phyloP scores from a whole-genome alignment of 1,140 invertebrate genomes.

The Zaprionus lachaisei region DNA sequence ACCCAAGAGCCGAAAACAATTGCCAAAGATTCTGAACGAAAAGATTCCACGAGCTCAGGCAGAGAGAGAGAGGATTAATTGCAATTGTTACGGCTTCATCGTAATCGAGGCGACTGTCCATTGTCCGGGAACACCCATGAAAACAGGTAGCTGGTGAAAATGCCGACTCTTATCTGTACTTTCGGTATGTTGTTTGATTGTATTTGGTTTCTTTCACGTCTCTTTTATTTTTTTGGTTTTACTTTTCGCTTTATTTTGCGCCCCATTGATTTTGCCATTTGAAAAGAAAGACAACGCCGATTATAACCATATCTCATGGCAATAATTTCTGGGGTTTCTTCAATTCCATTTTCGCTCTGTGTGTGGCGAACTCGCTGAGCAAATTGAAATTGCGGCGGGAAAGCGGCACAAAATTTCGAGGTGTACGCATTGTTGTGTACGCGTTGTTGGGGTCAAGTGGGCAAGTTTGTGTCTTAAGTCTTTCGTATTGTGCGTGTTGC shows the following conservation, averaged over 20 bases:
- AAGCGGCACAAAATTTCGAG: slow-evolving; percentile 67
- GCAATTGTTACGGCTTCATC: slow-evolving; percentile 53
- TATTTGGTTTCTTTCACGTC: not conserved
- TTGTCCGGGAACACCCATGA: slow-evolving; percentile 23
- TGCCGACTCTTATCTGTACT: slow-evolving; percentile 34
- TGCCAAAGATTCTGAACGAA: slow-evolving; percentile 12
- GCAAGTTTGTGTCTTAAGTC: slow-evolving; percentile 77
- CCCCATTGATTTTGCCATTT: slow-evolving; percentile 52
- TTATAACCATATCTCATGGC: slow-evolving; percentile 48
- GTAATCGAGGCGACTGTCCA: slow-evolving; percentile 39
- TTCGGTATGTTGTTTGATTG: slow-evolving; percentile 20
- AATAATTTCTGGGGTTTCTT: slow-evolving; percentile 23
- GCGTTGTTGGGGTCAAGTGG: slow-evolving; percentile 68
- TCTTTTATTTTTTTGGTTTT: slow-evolving; percentile 17
- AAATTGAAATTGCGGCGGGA: slow-evolving; percentile 72
- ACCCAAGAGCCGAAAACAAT: not conserved
- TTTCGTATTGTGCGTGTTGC: slow-evolving; percentile 57
- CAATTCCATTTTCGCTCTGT: slow-evolving; percentile 26
- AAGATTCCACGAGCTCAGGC: not conserved
- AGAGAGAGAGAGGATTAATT: slow-evolving; percentile 20
- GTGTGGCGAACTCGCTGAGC: slow-evolving; percentile 56
- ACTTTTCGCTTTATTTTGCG: slow-evolving; percentile 15
- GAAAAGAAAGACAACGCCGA: slow-evolving; percentile 43
- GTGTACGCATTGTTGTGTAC: slow-evolving; percentile 41
- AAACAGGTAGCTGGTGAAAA: slow-evolving; percentile 47